Percentiles rank a stretch among this genome's conserved stretches.
Conservation (phyloP, 2,113 vertebrate species). For the Periophthalmodon schlosseri region DNA sequence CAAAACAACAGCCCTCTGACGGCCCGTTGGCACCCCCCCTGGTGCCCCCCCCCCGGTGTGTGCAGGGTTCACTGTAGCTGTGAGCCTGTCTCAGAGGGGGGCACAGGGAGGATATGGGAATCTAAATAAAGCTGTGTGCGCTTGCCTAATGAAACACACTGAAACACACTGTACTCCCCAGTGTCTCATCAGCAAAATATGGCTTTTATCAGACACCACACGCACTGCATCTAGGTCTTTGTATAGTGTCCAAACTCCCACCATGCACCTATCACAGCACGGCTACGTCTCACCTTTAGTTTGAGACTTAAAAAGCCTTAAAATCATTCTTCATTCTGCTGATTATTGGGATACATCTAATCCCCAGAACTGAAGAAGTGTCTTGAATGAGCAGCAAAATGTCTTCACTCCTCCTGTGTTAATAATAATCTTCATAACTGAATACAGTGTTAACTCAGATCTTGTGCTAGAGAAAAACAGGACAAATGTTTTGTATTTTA, state of each 20-base stretch:
- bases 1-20: background rate
- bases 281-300: background rate
- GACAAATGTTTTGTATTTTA: background rate
- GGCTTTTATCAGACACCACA: slow-evolving; percentile 51
- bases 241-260: slow-evolving; percentile 15
- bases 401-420: too few species aligned
- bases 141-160: slow-evolving; percentile 70
- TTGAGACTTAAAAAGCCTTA: background rate
- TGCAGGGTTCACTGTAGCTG: slow-evolving; percentile 58
- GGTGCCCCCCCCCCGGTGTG: slow-evolving; percentile 53
- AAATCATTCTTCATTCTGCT: background rate
- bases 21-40: background rate
- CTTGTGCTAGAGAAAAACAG: background rate
- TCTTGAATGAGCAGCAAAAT: too few species aligned
- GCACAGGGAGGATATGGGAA: slow-evolving; percentile 56
- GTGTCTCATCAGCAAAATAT: slow-evolving; percentile 59
- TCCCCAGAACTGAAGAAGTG: too few species aligned
- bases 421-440: too few species aligned
- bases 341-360: background rate
- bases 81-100: slow-evolving; percentile 56
- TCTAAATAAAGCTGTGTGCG: slow-evolving; percentile 71
- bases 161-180: slow-evolving; percentile 64
- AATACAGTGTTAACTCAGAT: background rate
- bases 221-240: slow-evolving; percentile 37
- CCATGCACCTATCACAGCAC: background rate